A percentile compares a stretch with the other conserved stretches of the same genome.
Conservation (phyloP, 2,113 vertebrate species). For the Chaenogobius annularis region DNA sequence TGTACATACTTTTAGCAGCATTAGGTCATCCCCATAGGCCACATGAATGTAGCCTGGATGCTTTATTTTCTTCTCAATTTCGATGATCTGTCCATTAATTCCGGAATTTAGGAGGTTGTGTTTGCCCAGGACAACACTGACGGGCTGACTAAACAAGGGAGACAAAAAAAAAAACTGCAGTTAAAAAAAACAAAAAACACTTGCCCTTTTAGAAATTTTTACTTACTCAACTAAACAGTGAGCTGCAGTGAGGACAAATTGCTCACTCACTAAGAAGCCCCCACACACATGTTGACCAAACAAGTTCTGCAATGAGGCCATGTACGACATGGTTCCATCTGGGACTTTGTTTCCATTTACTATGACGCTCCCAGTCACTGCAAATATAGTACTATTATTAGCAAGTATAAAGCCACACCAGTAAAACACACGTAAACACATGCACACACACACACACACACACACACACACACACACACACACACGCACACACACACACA, state of each 20-base stretch:
- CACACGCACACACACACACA: no score
- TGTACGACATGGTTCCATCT: conserved; percentile 67
- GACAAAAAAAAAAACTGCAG: not conserved
- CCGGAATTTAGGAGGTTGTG: conserved; percentile 24
- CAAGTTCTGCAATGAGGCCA: conserved; percentile 64
- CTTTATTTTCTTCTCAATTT: not conserved
- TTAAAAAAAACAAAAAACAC: not conserved
- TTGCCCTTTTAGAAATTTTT: not conserved
- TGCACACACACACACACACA: no score
- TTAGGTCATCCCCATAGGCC: conserved; percentile 43
- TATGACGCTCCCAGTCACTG: conserved; percentile 53
- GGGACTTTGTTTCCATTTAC: conserved; percentile 64
- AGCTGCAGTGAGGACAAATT: conserved; percentile 75
- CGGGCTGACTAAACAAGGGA: not conserved
- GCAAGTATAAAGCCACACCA: not conserved
- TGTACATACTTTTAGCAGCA: conserved; percentile 67
- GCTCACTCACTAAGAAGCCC: conserved; percentile 63
- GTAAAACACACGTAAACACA: no score
- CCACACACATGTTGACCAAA: conserved; percentile 44
- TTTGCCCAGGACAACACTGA: conserved; percentile 53
- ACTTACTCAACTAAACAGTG: conserved; percentile 37
- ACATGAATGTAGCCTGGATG: accelerated
- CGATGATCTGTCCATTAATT: not conserved
- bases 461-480: no score
- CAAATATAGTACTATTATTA: not conserved